Percentiles rank a stretch among this genome's conserved stretches.
Evolutionary conservation across 2,888 invertebrate species (phyloP).

Genomic region (Pterostichus niger): DNA sequence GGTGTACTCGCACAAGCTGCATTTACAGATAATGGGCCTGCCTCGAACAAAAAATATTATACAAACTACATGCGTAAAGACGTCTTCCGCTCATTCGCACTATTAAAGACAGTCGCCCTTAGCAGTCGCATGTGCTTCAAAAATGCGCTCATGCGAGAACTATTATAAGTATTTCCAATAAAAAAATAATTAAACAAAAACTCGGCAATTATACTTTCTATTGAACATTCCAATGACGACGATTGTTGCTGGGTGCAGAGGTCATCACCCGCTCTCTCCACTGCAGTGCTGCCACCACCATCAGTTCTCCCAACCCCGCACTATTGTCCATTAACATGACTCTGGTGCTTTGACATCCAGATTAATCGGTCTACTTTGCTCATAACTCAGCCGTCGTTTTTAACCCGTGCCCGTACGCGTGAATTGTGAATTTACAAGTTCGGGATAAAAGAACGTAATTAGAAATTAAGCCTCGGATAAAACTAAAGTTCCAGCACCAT

Average conservation of each 20-base stretch:
- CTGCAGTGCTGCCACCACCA: slow-evolving; percentile 7
- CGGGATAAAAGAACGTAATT: slow-evolving; percentile 61
- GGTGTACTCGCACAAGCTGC: no score
- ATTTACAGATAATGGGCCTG: no score
- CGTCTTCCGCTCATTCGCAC: no score
- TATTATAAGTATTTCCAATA: no score
- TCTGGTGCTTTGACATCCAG: slow-evolving; percentile 53
- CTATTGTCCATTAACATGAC: slow-evolving; percentile 60
- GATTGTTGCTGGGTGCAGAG: background rate
- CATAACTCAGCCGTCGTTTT: slow-evolving; percentile 55
- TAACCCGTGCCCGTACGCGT: slow-evolving; percentile 34
- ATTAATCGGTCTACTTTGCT: slow-evolving; percentile 60
- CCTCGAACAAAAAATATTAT: no score
- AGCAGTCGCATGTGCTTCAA: no score
- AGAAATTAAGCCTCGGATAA: slow-evolving; percentile 63
- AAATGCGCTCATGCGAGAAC: no score
- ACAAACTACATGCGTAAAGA: no score
- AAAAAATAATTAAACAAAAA: slow-evolving; percentile 27
- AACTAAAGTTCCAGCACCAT: slow-evolving; percentile 43
- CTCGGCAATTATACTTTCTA: background rate
- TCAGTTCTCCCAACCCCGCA: slow-evolving; percentile 11
- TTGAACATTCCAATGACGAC: background rate
- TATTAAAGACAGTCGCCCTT: no score
- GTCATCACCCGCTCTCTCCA: background rate
- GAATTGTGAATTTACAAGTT: slow-evolving; percentile 57